Percentiles rank a stretch among this genome's conserved stretches.
phyloP scores from a whole-genome alignment of 2,888 invertebrate species.

The Ethmia dodecea region DNA sequence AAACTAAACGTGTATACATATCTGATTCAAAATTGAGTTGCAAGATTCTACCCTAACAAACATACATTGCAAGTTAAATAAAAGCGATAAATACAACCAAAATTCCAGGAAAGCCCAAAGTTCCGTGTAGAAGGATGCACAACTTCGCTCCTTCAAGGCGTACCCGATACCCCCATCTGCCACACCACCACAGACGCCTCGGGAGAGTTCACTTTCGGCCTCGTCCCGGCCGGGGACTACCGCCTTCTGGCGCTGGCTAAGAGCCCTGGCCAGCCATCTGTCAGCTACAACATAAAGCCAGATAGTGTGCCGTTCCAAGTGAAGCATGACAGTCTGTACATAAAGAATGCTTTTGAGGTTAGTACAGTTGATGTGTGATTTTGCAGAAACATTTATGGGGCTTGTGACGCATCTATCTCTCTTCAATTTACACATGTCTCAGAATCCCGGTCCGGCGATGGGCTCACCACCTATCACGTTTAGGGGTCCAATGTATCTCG shows the following conservation, averaged over 20 bases:
- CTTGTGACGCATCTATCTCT: too few species aligned
- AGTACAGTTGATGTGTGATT: too few species aligned
- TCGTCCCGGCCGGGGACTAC: constrained; percentile 90
- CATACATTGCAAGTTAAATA: too few species aligned
- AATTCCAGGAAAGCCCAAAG: constrained; percentile 60
- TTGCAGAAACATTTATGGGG: too few species aligned
- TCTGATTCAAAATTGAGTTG: too few species aligned
- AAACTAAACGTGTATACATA: too few species aligned
- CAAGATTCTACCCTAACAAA: too few species aligned
- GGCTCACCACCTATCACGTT: too few species aligned
- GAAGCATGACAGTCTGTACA: constrained; percentile 79
- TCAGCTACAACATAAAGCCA: constrained; percentile 89
- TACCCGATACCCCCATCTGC: constrained; percentile 82
- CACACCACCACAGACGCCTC: constrained; percentile 82
- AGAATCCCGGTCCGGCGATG: too few species aligned
- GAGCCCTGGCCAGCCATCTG: constrained; percentile 71
- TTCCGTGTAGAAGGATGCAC: constrained; percentile 77
- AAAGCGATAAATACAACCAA: too few species aligned
- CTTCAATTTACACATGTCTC: too few species aligned
- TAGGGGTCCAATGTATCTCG: too few species aligned
- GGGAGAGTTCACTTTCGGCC: constrained; percentile 88
- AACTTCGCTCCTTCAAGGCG: constrained; percentile 74
- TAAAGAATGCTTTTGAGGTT: constrained; percentile 84
- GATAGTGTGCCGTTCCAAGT: constrained; percentile 83
- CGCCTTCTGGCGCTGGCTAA: constrained; percentile 79